A percentile compares a stretch with the other conserved stretches of the same genome.
Evolutionary conservation across 2,797 vertebrate genomes (phyloP).

Genomic region (Sebastes trivittatus): DNA sequence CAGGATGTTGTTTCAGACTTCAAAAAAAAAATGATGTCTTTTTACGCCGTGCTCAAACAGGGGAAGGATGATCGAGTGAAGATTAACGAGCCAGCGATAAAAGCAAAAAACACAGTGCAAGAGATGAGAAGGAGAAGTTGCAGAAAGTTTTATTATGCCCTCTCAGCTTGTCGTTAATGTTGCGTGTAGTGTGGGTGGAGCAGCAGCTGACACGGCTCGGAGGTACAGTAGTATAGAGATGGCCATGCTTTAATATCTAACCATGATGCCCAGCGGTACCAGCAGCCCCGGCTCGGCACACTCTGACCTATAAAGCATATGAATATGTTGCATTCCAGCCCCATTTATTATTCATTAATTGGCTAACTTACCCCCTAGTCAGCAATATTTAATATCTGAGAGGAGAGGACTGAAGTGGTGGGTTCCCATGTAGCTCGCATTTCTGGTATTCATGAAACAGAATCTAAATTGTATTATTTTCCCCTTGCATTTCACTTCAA

Average conservation of each 20-base stretch:
- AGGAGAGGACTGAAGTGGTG: constrained; percentile 40
- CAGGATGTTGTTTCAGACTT: constrained; percentile 65
- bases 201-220: constrained; percentile 66
- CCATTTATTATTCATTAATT: constrained; percentile 83
- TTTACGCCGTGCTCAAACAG: constrained; percentile 25
- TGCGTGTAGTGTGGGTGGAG: constrained; percentile 60
- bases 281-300: constrained; percentile 63
- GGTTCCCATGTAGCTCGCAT: constrained; percentile 55
- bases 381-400: constrained; percentile 80
- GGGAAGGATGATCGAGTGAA: constrained; percentile 53
- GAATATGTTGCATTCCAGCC: constrained; percentile 73
- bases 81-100: constrained; percentile 69
- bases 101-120: constrained; percentile 40
- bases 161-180: constrained; percentile 67
- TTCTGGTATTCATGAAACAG: constrained; percentile 68
- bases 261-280: constrained; percentile 68
- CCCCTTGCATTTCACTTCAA: constrained; percentile 58
- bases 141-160: constrained; percentile 72
- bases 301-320: constrained; percentile 77
- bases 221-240: constrained; percentile 64
- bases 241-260: constrained; percentile 69
- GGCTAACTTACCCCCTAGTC: constrained; percentile 76
- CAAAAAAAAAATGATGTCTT: constrained; percentile 39
- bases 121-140: constrained; percentile 52
- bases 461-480: constrained; percentile 65